A percentile compares a stretch with the other conserved stretches of the same genome.
These are phyloP conservation scores for Acanthiza pusilla DNA, from an alignment of 2,797 vertebrate genomes.

Conservation along the genomic window DNA sequence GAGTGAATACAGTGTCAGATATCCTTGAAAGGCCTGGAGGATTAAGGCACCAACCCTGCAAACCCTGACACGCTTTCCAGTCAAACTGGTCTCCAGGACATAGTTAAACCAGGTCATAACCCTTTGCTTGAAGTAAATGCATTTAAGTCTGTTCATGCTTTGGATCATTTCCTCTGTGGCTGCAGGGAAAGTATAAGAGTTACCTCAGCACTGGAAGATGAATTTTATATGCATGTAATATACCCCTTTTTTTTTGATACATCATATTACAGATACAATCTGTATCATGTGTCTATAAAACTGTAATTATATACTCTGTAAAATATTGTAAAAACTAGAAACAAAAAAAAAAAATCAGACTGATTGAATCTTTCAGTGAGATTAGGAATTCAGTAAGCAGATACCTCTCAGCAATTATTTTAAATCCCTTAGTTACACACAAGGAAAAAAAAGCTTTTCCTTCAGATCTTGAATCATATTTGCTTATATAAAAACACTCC, in stretches of 20 bases:
- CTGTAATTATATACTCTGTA: background rate
- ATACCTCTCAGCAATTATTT: background rate
- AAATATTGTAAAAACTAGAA: background rate
- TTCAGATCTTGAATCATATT: background rate
- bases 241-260: background rate
- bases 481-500: background rate
- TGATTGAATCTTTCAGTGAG: background rate
- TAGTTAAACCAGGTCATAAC: slow-evolving; percentile 24
- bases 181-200: background rate
- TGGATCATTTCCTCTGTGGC: background rate
- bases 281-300: background rate
- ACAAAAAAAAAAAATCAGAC: background rate
- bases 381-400: background rate
- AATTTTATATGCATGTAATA: background rate
- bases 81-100: slow-evolving; percentile 8
- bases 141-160: background rate
- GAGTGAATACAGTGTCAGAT: background rate
- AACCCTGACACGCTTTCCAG: background rate
- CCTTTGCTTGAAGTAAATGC: slow-evolving; percentile 12
- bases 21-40: background rate
- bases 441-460: background rate
- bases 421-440: background rate
- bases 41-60: background rate
- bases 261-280: background rate
- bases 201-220: background rate